Percentiles rank a stretch among this genome's conserved stretches.
phyloP scores from a whole-genome alignment of 64 coral and sea anemone species.

The Pocillopora verrucosa region DNA sequence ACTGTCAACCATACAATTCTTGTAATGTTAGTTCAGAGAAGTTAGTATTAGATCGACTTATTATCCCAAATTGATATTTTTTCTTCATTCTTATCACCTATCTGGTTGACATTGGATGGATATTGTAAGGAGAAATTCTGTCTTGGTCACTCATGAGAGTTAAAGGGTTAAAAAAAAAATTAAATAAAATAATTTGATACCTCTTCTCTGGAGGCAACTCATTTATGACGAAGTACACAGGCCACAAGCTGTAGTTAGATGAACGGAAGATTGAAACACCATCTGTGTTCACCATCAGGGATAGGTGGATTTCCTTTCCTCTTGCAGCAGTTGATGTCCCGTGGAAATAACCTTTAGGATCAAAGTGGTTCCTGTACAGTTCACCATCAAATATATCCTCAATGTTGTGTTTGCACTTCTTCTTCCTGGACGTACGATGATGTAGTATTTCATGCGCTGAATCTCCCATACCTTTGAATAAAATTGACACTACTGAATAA shows the following conservation, averaged over 20 bases:
- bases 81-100: no score
- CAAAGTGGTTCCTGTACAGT: conserved; percentile 23
- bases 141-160: no score
- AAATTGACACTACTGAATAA: neutral
- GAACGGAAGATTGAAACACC: conserved; percentile 28
- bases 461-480: neutral
- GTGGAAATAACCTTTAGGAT: conserved; percentile 13
- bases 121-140: no score
- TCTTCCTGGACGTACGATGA: conserved; percentile 20
- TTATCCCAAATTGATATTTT: no score
- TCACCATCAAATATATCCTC: conserved; percentile 53
- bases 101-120: no score
- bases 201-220: conserved; percentile 23
- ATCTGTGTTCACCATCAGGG: conserved; percentile 43
- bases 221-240: conserved; percentile 35
- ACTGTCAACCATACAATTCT: no score
- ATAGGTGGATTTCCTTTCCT: conserved; percentile 14
- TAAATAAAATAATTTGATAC: neutral
- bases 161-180: neutral
- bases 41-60: no score
- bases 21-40: no score
- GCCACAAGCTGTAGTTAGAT: conserved; percentile 22
- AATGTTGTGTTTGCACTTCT: neutral
- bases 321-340: conserved; percentile 2
- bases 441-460: conserved; percentile 17